A percentile compares a stretch with the other conserved stretches of the same genome.
Evolutionary conservation across 2,888 invertebrate genomes (phyloP).

Genomic region (Diabrotica balteata): DNA sequence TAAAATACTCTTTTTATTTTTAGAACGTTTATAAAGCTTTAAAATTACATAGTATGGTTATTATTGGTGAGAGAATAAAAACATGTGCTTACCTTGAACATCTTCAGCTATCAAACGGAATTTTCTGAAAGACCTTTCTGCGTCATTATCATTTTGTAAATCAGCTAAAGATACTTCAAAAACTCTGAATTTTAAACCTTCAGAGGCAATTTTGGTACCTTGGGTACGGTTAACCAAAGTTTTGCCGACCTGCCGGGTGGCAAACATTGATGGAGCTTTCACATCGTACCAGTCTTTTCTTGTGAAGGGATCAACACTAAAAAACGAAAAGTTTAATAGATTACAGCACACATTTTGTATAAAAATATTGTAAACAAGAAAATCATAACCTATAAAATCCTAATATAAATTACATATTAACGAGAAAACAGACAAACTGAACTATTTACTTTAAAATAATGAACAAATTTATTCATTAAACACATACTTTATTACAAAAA

Average conservation of each 20-base stretch:
- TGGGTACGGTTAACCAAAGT: slow-evolving; percentile 98
- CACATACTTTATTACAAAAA: neutral
- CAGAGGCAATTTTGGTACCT: slow-evolving; percentile 91
- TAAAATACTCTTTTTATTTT: too few species aligned
- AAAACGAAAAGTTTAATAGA: slow-evolving; percentile 26
- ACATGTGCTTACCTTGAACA: slow-evolving; percentile 77
- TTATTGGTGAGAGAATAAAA: neutral
- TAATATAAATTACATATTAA: too few species aligned
- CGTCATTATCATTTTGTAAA: slow-evolving; percentile 94
- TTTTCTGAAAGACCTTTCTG: slow-evolving; percentile 97
- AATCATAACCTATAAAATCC: slow-evolving; percentile 9
- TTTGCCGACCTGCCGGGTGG: slow-evolving; percentile 95
- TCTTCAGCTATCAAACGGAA: slow-evolving; percentile 98
- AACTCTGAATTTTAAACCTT: slow-evolving; percentile 96
- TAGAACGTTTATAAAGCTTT: too few species aligned
- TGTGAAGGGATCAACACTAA: slow-evolving; percentile 93
- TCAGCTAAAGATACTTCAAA: slow-evolving; percentile 98
- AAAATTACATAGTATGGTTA: too few species aligned
- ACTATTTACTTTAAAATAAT: too few species aligned
- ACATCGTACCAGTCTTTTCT: slow-evolving; percentile 99
- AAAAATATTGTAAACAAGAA: slow-evolving; percentile 14
- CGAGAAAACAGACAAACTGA: too few species aligned
- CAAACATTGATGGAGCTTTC: slow-evolving; percentile 94
- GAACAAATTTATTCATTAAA: neutral
- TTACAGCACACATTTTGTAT: neutral